These are phyloP conservation scores for Zingel zingel DNA, from an alignment of 2,113 vertebrate genomes.

Conservation along the genomic window DNA sequence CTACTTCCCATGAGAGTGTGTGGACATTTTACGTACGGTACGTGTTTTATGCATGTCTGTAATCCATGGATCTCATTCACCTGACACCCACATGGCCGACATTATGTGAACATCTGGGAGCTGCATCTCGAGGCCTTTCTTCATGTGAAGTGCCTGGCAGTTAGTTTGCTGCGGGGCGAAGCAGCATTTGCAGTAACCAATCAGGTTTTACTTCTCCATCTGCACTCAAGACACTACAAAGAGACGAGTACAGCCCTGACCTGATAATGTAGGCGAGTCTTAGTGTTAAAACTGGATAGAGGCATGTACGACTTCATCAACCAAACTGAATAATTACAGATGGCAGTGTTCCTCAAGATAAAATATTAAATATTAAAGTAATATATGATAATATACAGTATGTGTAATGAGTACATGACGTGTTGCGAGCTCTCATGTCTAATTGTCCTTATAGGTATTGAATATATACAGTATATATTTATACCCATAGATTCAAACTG, in stretches of 20 bases:
- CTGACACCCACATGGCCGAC: slow-evolving; percentile 78
- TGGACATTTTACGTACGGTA: slow-evolving; percentile 42
- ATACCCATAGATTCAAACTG: background rate
- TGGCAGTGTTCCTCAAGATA: background rate
- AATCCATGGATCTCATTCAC: slow-evolving; percentile 72
- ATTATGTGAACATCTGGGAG: slow-evolving; percentile 80
- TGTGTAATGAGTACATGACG: background rate
- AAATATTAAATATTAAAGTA: background rate
- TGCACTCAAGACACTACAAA: slow-evolving; percentile 67
- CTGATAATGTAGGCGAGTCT: slow-evolving; percentile 52
- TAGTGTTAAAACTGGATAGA: slow-evolving; percentile 34
- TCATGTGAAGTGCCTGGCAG: slow-evolving; percentile 80
- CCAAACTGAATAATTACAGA: background rate
- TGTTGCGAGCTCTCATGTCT: background rate
- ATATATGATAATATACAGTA: background rate
- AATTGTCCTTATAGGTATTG: background rate
- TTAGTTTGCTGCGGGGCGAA: slow-evolving; percentile 74
- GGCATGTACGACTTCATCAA: slow-evolving; percentile 19
- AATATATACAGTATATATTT: background rate
- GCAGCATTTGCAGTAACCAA: slow-evolving; percentile 73
- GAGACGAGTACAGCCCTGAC: slow-evolving; percentile 59
- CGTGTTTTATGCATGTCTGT: slow-evolving; percentile 61
- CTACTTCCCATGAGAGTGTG: background rate
- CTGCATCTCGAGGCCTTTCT: slow-evolving; percentile 77
- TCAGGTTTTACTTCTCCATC: slow-evolving; percentile 74